Base-by-base conservation (phyloP, 2,888 invertebrate genomes). In the Caenorhabditis virilis region DNA sequence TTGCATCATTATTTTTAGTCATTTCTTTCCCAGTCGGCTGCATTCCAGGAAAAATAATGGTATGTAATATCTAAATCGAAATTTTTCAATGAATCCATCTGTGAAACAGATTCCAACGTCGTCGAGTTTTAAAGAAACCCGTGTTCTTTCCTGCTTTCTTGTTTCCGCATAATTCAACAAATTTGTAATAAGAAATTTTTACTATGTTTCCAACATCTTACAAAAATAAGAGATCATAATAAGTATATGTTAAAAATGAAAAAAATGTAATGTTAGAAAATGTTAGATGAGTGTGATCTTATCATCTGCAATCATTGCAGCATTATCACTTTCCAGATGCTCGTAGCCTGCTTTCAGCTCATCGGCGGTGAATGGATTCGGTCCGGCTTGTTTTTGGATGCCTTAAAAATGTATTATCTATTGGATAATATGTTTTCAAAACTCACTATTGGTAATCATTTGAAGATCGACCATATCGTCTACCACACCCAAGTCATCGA, bases 281-380 rank as follows among this genome's bases (percentile, higher is more conserved):
- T 30, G 33, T 72, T 58, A 77, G 41, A 77, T 74, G 38, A 74
- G 66, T 39, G 70, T 74, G 45, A 74, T 77, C 42, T 72, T 71
- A 20, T 71, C 78, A 18, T 79, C 80, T 20, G 63, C 67, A 33
- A 78, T 53, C 74, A 81, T 79, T 27, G 69, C 72, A 20, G 74
- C 72, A 55, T 80, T 80, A 25, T 81, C 80, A 30, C 65, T 75
- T 25, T 67, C 64, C 27, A 80, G 57, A 42, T 75, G 73, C 16
- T 79, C 79, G 55, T 72, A 77, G 1, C 73, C 80, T 9, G 80
- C 78, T 33, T 57, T 53, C 23, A 81, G 61, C 46, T 81, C 81
- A 30, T 66, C 66, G 18, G 76, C 77, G 4, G 73, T 61, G 67
- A 79, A 81, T 7, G 51, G 42, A 27, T 62, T 36, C 11, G 52